A percentile compares a stretch with the other conserved stretches of the same genome.
Conservation (phyloP, 2,888 invertebrate species). For the Cantharis flavilabris region DNA sequence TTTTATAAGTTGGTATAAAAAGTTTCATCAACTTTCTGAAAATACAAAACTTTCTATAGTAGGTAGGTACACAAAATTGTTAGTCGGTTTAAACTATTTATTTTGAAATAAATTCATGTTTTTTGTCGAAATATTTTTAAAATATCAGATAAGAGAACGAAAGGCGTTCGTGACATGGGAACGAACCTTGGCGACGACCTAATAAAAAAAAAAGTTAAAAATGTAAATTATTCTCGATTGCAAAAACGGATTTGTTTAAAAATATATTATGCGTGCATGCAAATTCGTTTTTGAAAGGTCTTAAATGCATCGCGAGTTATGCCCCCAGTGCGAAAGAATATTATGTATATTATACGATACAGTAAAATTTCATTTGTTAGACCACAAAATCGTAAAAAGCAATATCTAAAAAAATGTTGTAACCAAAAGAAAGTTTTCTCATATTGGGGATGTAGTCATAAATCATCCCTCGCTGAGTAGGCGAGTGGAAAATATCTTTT, state of each 20-base stretch:
- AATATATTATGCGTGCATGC: not conserved
- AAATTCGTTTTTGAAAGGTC: not conserved
- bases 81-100: slow-evolving; percentile 17
- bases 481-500: not conserved
- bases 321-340: not conserved
- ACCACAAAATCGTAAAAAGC: not conserved
- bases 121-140: not conserved
- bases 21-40: slow-evolving; percentile 19
- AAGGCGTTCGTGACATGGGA: not conserved
- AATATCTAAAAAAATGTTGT: not conserved
- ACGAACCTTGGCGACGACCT: not conserved
- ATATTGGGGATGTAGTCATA: not conserved
- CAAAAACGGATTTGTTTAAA: not conserved
- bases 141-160: not conserved
- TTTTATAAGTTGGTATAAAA: slow-evolving; percentile 21
- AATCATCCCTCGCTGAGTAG: not conserved
- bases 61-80: slow-evolving; percentile 5
- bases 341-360: not conserved
- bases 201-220: not conserved
- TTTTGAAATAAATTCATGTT: not conserved
- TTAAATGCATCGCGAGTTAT: not conserved
- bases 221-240: not conserved
- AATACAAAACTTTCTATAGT: slow-evolving; percentile 25
- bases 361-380: not conserved
- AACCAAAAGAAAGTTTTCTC: not conserved